These are phyloP conservation scores for Pseudeuparius sepicola DNA, from an alignment of 2,888 invertebrate genomes.

Conservation along the genomic window DNA sequence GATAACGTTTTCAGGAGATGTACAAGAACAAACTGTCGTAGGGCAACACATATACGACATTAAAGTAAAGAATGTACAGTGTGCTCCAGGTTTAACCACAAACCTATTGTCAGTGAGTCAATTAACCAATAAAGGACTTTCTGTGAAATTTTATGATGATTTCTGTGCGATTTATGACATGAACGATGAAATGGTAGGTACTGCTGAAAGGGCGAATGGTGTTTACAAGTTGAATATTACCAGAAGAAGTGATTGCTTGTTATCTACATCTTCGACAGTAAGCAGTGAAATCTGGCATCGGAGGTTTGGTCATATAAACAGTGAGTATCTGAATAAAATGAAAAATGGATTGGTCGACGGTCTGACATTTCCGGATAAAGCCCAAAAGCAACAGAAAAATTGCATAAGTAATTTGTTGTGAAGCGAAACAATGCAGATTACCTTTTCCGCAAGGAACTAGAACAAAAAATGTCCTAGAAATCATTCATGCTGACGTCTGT, in stretches of 20 bases:
- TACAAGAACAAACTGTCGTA: conserved; percentile 11
- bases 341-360: conserved; percentile 12
- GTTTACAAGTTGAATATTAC: too few relatives aligned
- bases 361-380: conserved; percentile 4
- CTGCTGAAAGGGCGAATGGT: too few relatives aligned
- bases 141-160: too few relatives aligned
- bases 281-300: too few relatives aligned
- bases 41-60: conserved; percentile 7
- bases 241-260: too few relatives aligned
- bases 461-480: conserved; percentile 15
- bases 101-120: too few relatives aligned
- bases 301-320: too few relatives aligned
- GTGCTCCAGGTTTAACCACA: too few relatives aligned
- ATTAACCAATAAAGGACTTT: too few relatives aligned
- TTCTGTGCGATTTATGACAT: too few relatives aligned
- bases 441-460: conserved; percentile 23
- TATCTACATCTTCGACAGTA: too few relatives aligned
- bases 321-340: conserved; percentile 14
- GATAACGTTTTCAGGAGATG: conserved; percentile 5
- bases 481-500: conserved; percentile 19
- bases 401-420: conserved; percentile 22
- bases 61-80: conserved; percentile 17
- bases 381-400: conserved; percentile 6
- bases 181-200: too few relatives aligned
- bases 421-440: conserved; percentile 27